Evolutionary conservation across 2,888 invertebrate species (phyloP), one percentile per base, ranked within the genome.

Genomic region (Odiellus spinosus): DNA sequence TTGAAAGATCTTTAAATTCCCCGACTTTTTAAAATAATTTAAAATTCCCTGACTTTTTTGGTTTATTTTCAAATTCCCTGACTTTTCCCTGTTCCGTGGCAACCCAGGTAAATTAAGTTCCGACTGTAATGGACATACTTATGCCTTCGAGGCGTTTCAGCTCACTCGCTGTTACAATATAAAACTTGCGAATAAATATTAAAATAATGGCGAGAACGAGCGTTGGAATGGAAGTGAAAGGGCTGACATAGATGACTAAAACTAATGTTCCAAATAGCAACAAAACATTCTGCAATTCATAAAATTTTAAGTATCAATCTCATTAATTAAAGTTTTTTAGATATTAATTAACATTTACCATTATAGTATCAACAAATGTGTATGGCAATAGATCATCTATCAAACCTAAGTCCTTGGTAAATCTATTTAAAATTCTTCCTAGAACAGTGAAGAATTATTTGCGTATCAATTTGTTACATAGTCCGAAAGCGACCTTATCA

Each of bases 131-230:
- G n/a, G 8, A 26, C 63, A 59, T 56, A 71, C 71, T 64, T 14
- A 67, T 66, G 40, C 68, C 66, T 55, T 73, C 71, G 6, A 72
- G 59, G 45, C 71, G 58, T 55, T 72, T 90, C 52, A 90, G 73
- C 66, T 80, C 78, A 55, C 86, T 72, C 36, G 86, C 82, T 6
- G 86, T 81, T 42, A 76, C 68, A 47, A 90, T 64, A 67, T 86
- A 88, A 64, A 83, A 76, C 46, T 74, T 73, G 42, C 88, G 70
- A 40, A 87, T 67, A 14, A 75, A 70, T 61, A 80, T 78, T 70
- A 90, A 88, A 32, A 84, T 67, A 5, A 79, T 55, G 8, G 76
- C 75, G 53, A 87, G 73, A 0, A 79, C 62, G 3, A 77, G 50
- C 0, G 84, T 82, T 2, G 83, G 82, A 42, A 83, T 58, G 46